Base-by-base conservation (phyloP, 2,797 vertebrate species). In the Telmatherina bonti region DNA sequence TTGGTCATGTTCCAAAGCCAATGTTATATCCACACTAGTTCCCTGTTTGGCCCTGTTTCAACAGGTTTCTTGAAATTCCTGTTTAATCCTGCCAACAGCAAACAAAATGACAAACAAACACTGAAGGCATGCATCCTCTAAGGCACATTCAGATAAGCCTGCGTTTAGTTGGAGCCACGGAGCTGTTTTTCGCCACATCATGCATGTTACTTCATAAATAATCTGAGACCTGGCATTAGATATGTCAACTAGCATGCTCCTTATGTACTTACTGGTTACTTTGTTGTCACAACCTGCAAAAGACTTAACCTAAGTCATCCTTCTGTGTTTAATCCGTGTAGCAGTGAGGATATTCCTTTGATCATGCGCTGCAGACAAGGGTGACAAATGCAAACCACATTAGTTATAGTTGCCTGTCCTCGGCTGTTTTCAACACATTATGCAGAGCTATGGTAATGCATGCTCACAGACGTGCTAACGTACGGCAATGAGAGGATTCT, bases 381-480 rank as follows among this genome's bases (percentile, higher is more conserved):
- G 30, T 86, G 81, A 87, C 76, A 84, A 77, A 88, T 69, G 70
- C 73, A 38, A 67, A 60, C 69, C 55, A 27, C 54, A 59, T 81
- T 60, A 62, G 54, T 65, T 47, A 58, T 38, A 62, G 52, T 76
- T 61, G 36, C 56, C 52, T 63, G 53, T n/a, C 27, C 1, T 45
- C 18, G 4, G 31, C 51, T 67, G 61, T 18, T 45, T 47, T n/a
- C 11, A 35, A 16, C 57, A 60, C 29, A 29, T 36, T 20, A 49
- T 49, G 29, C 18, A 31, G 2, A 67, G 24, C 11, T 29, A 4
- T 27, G 18, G 13, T 30, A 24, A 71, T 60, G 31, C 18, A 38
- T 58, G 22, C 29, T 51, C 36, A 33, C 35, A 61, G 59, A 66
- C n/a, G 33, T 56, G 35, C 60, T 29, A 22, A 72, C 31, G 67